phyloP scores from a whole-genome alignment of 2,113 vertebrate species.

The Calonectris borealis region DNA sequence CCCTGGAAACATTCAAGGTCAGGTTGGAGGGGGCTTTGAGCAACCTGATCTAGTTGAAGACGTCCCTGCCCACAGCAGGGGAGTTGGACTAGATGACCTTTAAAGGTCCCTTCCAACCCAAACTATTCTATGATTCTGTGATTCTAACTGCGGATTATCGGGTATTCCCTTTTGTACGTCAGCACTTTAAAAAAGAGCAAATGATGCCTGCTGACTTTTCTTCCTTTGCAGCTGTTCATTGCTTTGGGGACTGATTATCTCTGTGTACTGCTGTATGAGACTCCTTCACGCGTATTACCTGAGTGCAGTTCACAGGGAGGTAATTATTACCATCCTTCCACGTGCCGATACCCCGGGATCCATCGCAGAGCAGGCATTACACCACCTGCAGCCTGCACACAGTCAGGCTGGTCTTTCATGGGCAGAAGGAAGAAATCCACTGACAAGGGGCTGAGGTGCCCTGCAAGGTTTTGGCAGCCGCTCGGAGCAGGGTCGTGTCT shows the following conservation, averaged over 20 bases:
- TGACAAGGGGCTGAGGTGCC: rapidly evolving
- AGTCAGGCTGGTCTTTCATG: background rate
- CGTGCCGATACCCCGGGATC: rapidly evolving
- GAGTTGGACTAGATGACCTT: too few relatives aligned
- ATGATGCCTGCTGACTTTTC: background rate
- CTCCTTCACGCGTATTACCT: background rate
- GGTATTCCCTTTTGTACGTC: background rate
- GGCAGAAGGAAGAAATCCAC: background rate
- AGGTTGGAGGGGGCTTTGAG: too few relatives aligned
- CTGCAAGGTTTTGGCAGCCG: background rate
- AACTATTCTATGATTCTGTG: too few relatives aligned
- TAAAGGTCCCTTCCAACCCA: too few relatives aligned
- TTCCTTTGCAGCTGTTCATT: background rate
- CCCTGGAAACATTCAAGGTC: too few relatives aligned
- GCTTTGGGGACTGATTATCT: background rate
- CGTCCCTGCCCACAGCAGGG: too few relatives aligned
- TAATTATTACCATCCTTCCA: background rate
- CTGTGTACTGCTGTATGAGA: background rate
- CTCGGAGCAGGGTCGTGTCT: background rate
- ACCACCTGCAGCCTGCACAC: background rate
- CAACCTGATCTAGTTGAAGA: too few relatives aligned
- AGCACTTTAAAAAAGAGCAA: background rate
- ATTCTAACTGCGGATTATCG: background rate
- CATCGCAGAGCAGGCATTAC: rapidly evolving
- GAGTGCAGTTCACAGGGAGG: background rate